Conservation (phyloP, 2,113 vertebrate species). For the Hippocampus comes region DNA sequence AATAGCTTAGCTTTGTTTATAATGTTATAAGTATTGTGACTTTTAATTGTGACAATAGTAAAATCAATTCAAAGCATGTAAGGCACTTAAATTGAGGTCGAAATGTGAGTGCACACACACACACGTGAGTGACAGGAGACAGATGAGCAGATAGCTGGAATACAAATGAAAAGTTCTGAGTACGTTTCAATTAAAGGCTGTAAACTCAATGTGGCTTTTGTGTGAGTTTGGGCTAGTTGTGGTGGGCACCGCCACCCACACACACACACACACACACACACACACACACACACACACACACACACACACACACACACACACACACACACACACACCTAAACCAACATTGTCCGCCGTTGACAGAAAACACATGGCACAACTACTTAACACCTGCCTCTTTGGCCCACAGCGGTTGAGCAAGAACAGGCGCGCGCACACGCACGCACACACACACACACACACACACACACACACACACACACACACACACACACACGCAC, state of each 20-base stretch:
- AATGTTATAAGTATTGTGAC: not conserved
- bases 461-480: too few relatives aligned
- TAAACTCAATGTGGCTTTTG: constrained; percentile 2
- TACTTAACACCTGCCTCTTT: constrained; percentile 68
- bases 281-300: not conserved
- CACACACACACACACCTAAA: constrained; percentile 10
- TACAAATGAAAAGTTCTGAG: constrained; percentile 38
- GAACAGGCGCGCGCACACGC: not conserved
- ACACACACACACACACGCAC: not conserved
- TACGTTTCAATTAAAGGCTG: not conserved
- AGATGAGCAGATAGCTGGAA: constrained; percentile 34
- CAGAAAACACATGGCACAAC: constrained; percentile 59
- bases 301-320: too few relatives aligned
- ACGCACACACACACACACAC: not conserved
- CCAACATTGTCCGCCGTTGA: constrained; percentile 53
- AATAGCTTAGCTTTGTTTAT: not conserved
- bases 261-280: not conserved
- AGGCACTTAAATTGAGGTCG: not conserved
- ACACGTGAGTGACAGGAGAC: constrained; percentile 37
- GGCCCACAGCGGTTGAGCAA: constrained; percentile 62
- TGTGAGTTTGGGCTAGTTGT: not conserved
- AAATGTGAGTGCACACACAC: not conserved
- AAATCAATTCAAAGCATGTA: not conserved
- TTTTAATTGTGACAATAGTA: not conserved
- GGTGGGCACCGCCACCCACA: not conserved